These are phyloP conservation scores for Theocolax elegans DNA, from an alignment of 1,140 invertebrate genomes.

Conservation along the genomic window DNA sequence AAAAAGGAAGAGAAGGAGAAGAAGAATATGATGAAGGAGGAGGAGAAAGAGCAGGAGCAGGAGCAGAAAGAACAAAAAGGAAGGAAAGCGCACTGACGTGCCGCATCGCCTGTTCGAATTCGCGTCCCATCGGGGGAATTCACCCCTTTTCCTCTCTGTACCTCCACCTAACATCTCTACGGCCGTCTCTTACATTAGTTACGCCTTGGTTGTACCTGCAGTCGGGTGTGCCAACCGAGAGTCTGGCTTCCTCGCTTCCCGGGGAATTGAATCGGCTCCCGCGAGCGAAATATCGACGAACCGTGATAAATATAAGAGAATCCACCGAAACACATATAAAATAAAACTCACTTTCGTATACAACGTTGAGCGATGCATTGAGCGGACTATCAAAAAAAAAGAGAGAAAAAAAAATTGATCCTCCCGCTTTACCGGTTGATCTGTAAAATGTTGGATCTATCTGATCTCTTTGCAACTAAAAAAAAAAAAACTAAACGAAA, in stretches of 20 bases:
- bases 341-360: too few species aligned
- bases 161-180: neutral
- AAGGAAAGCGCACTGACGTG: neutral
- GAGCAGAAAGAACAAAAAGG: neutral
- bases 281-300: neutral
- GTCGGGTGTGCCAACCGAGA: neutral
- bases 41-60: too few species aligned
- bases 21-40: neutral
- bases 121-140: neutral
- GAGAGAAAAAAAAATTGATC: too few species aligned
- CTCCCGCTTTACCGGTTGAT: too few species aligned
- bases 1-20: neutral
- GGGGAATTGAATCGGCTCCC: neutral
- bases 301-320: constrained; percentile 6
- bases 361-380: neutral
- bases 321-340: too few species aligned
- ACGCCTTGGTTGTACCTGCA: neutral
- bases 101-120: neutral
- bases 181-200: neutral
- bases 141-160: too few species aligned
- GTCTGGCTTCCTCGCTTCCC: neutral
- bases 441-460: too few species aligned
- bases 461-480: too few species aligned
- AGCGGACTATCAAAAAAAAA: neutral
- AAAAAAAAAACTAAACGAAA: too few species aligned